A percentile compares a stretch with the other conserved stretches of the same genome.
Conservation (phyloP, 2,113 vertebrate species). For the Ophthalmolycus amberensis region DNA sequence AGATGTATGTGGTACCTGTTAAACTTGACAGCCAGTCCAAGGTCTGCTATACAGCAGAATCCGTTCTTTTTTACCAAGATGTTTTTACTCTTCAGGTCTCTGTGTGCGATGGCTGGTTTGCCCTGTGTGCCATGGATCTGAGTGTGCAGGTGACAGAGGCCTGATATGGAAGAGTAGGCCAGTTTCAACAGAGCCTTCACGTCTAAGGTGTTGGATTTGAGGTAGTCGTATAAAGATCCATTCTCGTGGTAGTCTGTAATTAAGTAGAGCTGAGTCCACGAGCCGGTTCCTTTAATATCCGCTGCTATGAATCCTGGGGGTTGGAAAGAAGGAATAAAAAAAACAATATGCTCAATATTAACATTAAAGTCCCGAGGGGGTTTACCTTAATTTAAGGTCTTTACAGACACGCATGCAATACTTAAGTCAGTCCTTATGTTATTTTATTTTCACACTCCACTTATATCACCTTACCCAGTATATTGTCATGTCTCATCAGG, state of each 20-base stretch:
- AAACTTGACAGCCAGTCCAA: constrained; percentile 96
- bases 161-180: constrained; percentile 93
- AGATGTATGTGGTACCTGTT: constrained; percentile 87
- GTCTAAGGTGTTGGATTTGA: constrained; percentile 95
- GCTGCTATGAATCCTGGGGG: constrained; percentile 94
- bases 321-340: neutral
- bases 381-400: neutral
- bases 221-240: constrained; percentile 95
- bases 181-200: constrained; percentile 90
- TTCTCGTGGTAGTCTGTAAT: constrained; percentile 98
- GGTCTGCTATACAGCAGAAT: constrained; percentile 90
- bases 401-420: neutral
- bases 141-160: constrained; percentile 95
- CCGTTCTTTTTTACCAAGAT: constrained; percentile 70
- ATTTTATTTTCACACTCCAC: neutral
- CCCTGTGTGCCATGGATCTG: constrained; percentile 75
- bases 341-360: neutral
- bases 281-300: constrained; percentile 98
- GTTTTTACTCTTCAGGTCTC: constrained; percentile 66
- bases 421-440: neutral
- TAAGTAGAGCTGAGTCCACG: constrained; percentile 97
- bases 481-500: constrained; percentile 98
- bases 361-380: neutral
- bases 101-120: constrained; percentile 96
- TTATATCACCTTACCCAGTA: constrained; percentile 88